These are phyloP conservation scores for Spheniscus mendiculus DNA, from an alignment of 2,113 vertebrate genomes.

Conservation along the genomic window DNA sequence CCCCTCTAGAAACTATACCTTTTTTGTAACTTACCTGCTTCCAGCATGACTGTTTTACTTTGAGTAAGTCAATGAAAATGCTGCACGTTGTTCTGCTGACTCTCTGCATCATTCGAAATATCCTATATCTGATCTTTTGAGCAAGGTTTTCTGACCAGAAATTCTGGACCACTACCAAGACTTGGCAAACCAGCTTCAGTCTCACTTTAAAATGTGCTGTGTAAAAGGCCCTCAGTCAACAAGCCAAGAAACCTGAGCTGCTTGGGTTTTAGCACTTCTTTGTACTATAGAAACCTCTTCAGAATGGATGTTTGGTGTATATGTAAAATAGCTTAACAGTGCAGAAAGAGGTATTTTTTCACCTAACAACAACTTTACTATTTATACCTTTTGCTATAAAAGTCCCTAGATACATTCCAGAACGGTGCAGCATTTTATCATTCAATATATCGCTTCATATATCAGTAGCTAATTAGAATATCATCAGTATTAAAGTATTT, in stretches of 20 bases:
- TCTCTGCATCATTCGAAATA: neutral
- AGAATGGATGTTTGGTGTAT: constrained; percentile 21
- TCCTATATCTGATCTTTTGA: neutral
- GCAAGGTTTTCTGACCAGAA: neutral
- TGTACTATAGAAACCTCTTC: constrained; percentile 30
- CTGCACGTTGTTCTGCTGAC: neutral
- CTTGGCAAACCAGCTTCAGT: neutral
- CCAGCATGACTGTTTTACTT: neutral
- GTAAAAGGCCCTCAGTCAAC: neutral
- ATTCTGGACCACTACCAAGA: constrained; percentile 21
- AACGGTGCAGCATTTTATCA: constrained; percentile 69
- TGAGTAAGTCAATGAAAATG: neutral
- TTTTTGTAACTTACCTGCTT: neutral
- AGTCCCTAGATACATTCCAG: constrained; percentile 53
- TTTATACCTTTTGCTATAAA: constrained; percentile 28
- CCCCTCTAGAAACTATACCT: neutral
- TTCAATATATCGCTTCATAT: constrained; percentile 70
- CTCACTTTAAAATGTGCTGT: neutral
- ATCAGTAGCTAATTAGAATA: constrained; percentile 69
- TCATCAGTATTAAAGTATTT: constrained; percentile 73
- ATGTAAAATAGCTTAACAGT: constrained; percentile 23
- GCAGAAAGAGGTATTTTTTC: constrained; percentile 36
- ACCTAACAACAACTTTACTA: neutral
- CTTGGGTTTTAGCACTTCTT: constrained; percentile 29
- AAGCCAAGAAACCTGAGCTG: neutral